Base-by-base conservation (phyloP, 2,113 vertebrate species). In the Hypomesus transpacificus region DNA sequence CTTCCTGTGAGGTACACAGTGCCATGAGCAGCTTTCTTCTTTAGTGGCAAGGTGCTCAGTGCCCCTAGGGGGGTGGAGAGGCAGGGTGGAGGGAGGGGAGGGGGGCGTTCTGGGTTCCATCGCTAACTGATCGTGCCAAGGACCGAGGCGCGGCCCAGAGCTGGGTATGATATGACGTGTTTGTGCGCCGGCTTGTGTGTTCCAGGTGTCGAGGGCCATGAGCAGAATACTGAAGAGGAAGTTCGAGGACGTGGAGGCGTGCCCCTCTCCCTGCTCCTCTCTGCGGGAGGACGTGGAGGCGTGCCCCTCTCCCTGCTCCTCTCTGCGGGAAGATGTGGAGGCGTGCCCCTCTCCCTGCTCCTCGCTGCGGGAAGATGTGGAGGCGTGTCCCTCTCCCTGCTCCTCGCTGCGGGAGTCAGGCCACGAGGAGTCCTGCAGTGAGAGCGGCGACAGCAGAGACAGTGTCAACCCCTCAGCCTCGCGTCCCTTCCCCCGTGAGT, bases 361-460 rank as follows among this genome's bases (percentile, higher is more conserved):
- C 24, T 26, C 24, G 24, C 24, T 26, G 24, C 24, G 2, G 24
- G 94, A 96, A 88, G 97, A 99, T 94, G 96, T 99, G 81, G 97
- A 98, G 79, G 95, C 94, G 70, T 85, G 89, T 87, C 93, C 96
- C 76, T 98, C 97, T 20, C 97, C 96, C n/a, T 95, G 96, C 86
- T 97, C 95, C 31, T 39, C 39, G 39, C 39, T 39, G 39, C 7
- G 95, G 85, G 96, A 98, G 87, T 98, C 96, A 0, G 96, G 98
- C 75, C 95, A 98, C 83, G 97, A 99, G 68, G 89, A 98, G 84
- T 99, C 95, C 76, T 96, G 96, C 92, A 96, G 96, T 62, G 97
- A 99, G 87, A 99, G 97, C 17, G 97, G 94, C 78, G 95, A 99
- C 91, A 99, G 97, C 73, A 95, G 95, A 31, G 97, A 99, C 88